Percentiles rank a stretch among this genome's conserved stretches.
Evolutionary conservation across 1,140 invertebrate genomes (phyloP).

Genomic region (Drosophila oshimai): DNA sequence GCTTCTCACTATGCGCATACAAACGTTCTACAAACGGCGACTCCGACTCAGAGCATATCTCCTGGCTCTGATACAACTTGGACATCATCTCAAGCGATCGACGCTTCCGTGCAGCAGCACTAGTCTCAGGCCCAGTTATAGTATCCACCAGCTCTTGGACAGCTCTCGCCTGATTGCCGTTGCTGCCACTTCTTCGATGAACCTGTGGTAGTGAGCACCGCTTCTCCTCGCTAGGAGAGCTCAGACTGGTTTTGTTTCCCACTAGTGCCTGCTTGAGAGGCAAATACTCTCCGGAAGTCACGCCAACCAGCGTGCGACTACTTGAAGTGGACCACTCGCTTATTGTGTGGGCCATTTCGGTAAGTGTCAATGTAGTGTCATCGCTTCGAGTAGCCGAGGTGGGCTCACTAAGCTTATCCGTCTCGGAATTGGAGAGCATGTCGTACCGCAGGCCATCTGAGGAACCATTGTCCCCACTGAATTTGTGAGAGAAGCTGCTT

Average conservation of each 20-base stretch:
- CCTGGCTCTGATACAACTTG: slow-evolving; percentile 85
- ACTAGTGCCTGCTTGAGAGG: slow-evolving; percentile 70
- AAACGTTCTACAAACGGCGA: slow-evolving; percentile 82
- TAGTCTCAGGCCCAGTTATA: slow-evolving; percentile 47
- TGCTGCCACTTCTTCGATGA: slow-evolving; percentile 70
- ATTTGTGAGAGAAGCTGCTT: slow-evolving; percentile 78
- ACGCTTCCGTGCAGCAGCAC: slow-evolving; percentile 70
- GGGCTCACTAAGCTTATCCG: slow-evolving; percentile 81
- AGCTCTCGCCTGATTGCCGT: slow-evolving; percentile 60
- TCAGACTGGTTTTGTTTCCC: slow-evolving; percentile 46
- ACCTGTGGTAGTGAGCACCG: slow-evolving; percentile 66
- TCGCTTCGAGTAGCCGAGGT: slow-evolving; percentile 86
- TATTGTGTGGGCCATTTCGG: slow-evolving; percentile 84
- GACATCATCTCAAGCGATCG: slow-evolving; percentile 82
- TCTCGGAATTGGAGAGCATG: slow-evolving; percentile 85
- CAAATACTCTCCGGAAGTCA: slow-evolving; percentile 82
- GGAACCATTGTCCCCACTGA: slow-evolving; percentile 80
- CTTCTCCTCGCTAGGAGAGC: slow-evolving; percentile 74
- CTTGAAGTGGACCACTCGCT: slow-evolving; percentile 86
- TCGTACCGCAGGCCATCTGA: slow-evolving; percentile 83
- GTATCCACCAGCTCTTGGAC: slow-evolving; percentile 34
- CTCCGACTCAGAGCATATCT: slow-evolving; percentile 82
- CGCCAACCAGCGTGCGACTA: slow-evolving; percentile 84
- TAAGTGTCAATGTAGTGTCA: slow-evolving; percentile 84
- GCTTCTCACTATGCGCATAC: slow-evolving; percentile 85